Conservation (phyloP, 2,113 vertebrate species). For the Bettongia penicillata region DNA sequence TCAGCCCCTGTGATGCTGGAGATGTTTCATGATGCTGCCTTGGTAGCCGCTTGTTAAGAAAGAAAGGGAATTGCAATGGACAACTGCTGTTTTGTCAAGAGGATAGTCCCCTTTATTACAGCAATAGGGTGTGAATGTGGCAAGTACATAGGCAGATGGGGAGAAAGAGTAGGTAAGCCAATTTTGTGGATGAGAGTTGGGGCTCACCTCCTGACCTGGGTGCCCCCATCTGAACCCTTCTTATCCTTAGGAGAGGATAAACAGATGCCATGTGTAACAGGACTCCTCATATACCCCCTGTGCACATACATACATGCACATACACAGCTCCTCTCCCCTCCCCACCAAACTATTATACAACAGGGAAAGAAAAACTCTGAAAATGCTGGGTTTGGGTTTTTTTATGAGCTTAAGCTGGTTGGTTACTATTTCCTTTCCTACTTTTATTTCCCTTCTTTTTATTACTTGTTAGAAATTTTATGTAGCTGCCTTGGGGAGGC, state of each 20-base stretch:
- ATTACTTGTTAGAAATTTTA: background rate
- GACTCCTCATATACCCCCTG: background rate
- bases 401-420: background rate
- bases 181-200: background rate
- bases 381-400: background rate
- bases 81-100: background rate
- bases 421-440: background rate
- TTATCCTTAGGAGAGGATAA: background rate
- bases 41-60: background rate
- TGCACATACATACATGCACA: background rate
- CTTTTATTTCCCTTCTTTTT: background rate
- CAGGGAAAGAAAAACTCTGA: background rate
- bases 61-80: constrained; percentile 12
- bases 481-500: background rate
- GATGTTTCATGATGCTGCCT: background rate
- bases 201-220: background rate
- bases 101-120: background rate
- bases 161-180: background rate
- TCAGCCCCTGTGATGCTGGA: background rate
- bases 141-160: too few species aligned
- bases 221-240: background rate
- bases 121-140: background rate
- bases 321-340: background rate
- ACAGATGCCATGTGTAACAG: background rate
- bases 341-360: background rate